A percentile compares a stretch with the other conserved stretches of the same genome.
These are phyloP conservation scores for Xestia rhomboidea DNA, from an alignment of 2,888 invertebrate species.

Conservation along the genomic window DNA sequence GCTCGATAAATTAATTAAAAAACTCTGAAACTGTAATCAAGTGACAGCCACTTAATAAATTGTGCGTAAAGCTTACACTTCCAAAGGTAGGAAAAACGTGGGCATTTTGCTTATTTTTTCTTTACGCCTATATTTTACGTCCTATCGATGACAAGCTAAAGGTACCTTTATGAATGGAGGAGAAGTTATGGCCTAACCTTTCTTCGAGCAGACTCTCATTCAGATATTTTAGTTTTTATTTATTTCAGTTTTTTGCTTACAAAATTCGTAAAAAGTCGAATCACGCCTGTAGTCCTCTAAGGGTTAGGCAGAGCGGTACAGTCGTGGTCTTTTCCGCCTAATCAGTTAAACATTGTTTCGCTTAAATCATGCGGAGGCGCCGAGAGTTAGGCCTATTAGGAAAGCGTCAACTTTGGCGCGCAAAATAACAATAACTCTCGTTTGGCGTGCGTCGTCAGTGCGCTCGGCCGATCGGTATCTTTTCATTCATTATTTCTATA, in stretches of 20 bases:
- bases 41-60: conserved; percentile 35
- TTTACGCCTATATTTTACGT: conserved; percentile 73
- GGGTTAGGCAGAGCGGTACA: not conserved
- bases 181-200: conserved; percentile 49
- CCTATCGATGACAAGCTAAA: conserved; percentile 69
- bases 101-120: conserved; percentile 69
- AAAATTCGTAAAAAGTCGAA: not conserved
- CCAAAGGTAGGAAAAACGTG: conserved; percentile 68
- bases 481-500: too few species aligned
- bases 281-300: not conserved
- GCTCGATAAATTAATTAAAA: conserved; percentile 38
- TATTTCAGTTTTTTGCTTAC: conserved; percentile 7
- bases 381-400: too few species aligned
- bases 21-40: conserved; percentile 23
- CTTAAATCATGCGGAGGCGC: too few species aligned
- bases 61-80: conserved; percentile 58
- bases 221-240: conserved; percentile 10
- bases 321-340: too few species aligned
- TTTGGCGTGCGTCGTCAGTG: too few species aligned
- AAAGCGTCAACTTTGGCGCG: too few species aligned
- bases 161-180: conserved; percentile 70
- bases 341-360: too few species aligned
- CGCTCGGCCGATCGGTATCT: too few species aligned
- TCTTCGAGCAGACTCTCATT: conserved; percentile 5
- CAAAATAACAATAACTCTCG: too few species aligned